Percentiles rank a stretch among this genome's conserved stretches.
phyloP scores from a whole-genome alignment of 2,888 invertebrate species.

The Eupithecia vulgata region DNA sequence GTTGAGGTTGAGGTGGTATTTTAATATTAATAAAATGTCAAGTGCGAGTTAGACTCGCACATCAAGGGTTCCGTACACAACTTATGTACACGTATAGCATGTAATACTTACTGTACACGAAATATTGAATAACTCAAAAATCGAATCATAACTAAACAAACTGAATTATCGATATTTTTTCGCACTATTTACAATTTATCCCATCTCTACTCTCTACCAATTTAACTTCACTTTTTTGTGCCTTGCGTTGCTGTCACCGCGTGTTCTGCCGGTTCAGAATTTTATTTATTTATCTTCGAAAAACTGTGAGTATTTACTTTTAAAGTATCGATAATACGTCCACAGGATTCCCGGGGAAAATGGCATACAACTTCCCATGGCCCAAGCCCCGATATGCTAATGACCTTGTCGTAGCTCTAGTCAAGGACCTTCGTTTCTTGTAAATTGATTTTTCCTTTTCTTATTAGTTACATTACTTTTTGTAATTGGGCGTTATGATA shows the following conservation, averaged over 20 bases:
- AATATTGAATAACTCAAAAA: too few relatives aligned
- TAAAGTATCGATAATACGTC: too few relatives aligned
- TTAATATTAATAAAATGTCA: too few relatives aligned
- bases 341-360: neutral
- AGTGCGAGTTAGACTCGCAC: too few relatives aligned
- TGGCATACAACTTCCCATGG: neutral
- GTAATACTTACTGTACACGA: too few relatives aligned
- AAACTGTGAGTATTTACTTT: slow-evolving; percentile 56
- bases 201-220: slow-evolving; percentile 23
- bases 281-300: slow-evolving; percentile 49
- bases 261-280: slow-evolving; percentile 63
- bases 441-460: slow-evolving; percentile 3
- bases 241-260: slow-evolving; percentile 56
- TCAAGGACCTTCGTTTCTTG: neutral
- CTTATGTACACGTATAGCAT: too few relatives aligned
- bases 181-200: neutral
- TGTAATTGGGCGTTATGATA: neutral
- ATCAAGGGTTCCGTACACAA: too few relatives aligned
- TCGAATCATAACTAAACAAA: too few relatives aligned
- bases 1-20: too few relatives aligned
- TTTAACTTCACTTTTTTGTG: slow-evolving; percentile 24
- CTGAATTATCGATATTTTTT: too few relatives aligned
- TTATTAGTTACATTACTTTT: neutral
- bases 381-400: neutral
- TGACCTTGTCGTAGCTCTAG: slow-evolving; percentile 3